Evolutionary conservation across 2,888 invertebrate species (phyloP).

Genomic region (Ypsolopha sequella): DNA sequence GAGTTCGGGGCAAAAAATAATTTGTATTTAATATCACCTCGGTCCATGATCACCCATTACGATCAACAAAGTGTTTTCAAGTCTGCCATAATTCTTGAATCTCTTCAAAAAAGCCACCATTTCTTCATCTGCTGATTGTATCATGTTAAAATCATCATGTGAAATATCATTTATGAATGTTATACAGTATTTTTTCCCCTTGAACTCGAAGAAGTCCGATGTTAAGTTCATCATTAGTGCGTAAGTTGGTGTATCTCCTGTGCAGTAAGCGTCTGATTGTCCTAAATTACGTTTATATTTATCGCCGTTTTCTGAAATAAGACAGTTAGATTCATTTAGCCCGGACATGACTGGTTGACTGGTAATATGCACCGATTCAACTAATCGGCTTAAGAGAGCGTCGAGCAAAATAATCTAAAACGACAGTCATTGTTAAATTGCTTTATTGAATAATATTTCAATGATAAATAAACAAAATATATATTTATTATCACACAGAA

Average conservation of each 20-base stretch:
- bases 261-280: conserved; percentile 62
- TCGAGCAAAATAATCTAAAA: too few relatives aligned
- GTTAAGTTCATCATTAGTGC: conserved; percentile 75
- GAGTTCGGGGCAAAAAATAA: too few relatives aligned
- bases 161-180: conserved; percentile 91
- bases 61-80: conserved; percentile 86
- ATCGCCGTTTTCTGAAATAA: background rate
- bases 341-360: too few relatives aligned
- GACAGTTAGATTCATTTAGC: too few relatives aligned
- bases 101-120: conserved; percentile 74
- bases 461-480: too few relatives aligned
- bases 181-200: conserved; percentile 80
- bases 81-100: conserved; percentile 69
- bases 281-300: background rate
- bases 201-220: conserved; percentile 53
- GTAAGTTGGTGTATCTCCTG: conserved; percentile 81
- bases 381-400: too few relatives aligned
- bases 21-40: conserved; percentile 56
- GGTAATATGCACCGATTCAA: too few relatives aligned
- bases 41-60: conserved; percentile 96
- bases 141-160: conserved; percentile 86
- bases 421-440: too few relatives aligned
- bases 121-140: conserved; percentile 84
- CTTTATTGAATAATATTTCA: too few relatives aligned
- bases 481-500: too few relatives aligned